Conservation (phyloP, 2,888 invertebrate genomes). For the Anticlea derivata region DNA sequence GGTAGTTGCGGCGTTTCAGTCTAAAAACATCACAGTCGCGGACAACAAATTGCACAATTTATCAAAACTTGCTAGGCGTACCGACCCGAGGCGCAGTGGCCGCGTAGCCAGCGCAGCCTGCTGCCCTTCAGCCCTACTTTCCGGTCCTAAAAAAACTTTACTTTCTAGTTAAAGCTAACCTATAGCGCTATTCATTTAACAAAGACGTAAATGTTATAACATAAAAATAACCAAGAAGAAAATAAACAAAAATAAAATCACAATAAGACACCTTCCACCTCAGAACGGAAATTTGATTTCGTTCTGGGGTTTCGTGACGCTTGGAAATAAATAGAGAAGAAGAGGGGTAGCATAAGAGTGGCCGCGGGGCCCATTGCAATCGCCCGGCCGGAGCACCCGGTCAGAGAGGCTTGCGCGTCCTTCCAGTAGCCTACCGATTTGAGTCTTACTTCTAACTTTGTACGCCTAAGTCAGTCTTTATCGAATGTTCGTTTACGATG, state of each 20-base stretch:
- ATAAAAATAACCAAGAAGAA: constrained; percentile 74
- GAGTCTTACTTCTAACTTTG: constrained; percentile 79
- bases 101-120: constrained; percentile 55
- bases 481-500: constrained; percentile 55
- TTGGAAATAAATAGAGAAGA: constrained; percentile 80
- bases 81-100: constrained; percentile 54
- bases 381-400: constrained; percentile 82
- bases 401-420: constrained; percentile 79
- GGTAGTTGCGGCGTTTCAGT: constrained; percentile 85
- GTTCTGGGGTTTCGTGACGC: constrained; percentile 57
- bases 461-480: constrained; percentile 83
- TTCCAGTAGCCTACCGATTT: constrained; percentile 78
- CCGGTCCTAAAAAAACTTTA: constrained; percentile 66
- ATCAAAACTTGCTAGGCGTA: constrained; percentile 66
- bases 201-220: constrained; percentile 79
- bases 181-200: constrained; percentile 74
- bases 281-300: constrained; percentile 81
- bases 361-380: constrained; percentile 84
- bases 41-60: constrained; percentile 81
- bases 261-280: constrained; percentile 64
- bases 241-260: constrained; percentile 78
- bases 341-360: constrained; percentile 77
- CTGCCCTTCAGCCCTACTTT: constrained; percentile 63
- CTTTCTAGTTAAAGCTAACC: constrained; percentile 78
- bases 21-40: constrained; percentile 88